phyloP scores from a whole-genome alignment of 2,888 invertebrate genomes.

The Napeogenes sylphis region DNA sequence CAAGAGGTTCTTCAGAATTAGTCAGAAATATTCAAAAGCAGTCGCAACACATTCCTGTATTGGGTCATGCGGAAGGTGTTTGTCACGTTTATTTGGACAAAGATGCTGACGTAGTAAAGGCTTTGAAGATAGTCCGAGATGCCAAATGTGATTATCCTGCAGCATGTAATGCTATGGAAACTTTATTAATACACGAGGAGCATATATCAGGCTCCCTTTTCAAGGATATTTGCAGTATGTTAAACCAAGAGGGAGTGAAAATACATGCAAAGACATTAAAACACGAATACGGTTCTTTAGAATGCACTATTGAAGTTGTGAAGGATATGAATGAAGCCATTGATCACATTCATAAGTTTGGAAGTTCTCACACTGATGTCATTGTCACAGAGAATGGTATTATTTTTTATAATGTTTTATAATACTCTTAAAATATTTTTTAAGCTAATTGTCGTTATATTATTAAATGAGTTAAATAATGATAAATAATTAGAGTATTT shows the following conservation, averaged over 20 bases:
- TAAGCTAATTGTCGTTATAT: neutral
- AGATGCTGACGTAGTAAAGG: conserved; percentile 90
- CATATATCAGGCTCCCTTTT: conserved; percentile 84
- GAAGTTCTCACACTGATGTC: conserved; percentile 97
- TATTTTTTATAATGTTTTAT: conserved; percentile 23
- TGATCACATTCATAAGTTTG: conserved; percentile 95
- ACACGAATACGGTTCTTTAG: conserved; percentile 94
- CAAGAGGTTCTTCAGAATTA: conserved; percentile 95
- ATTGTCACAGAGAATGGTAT: conserved; percentile 95
- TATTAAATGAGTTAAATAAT: too few relatives aligned
- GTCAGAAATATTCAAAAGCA: conserved; percentile 92
- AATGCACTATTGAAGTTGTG: conserved; percentile 97
- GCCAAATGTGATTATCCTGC: conserved; percentile 99
- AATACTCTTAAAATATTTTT: neutral
- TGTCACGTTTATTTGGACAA: conserved; percentile 98
- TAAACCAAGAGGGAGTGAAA: conserved; percentile 92
- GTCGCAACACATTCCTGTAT: conserved; percentile 95
- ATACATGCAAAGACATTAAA: conserved; percentile 92
- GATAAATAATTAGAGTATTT: neutral
- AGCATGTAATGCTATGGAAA: conserved; percentile 99
- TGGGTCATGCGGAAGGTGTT: conserved; percentile 98
- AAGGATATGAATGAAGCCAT: conserved; percentile 92
- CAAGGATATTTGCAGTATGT: conserved; percentile 91
- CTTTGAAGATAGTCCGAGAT: conserved; percentile 92
- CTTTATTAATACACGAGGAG: conserved; percentile 94